Base-by-base conservation (phyloP, 2,797 vertebrate genomes). In the Tapera naevia region DNA sequence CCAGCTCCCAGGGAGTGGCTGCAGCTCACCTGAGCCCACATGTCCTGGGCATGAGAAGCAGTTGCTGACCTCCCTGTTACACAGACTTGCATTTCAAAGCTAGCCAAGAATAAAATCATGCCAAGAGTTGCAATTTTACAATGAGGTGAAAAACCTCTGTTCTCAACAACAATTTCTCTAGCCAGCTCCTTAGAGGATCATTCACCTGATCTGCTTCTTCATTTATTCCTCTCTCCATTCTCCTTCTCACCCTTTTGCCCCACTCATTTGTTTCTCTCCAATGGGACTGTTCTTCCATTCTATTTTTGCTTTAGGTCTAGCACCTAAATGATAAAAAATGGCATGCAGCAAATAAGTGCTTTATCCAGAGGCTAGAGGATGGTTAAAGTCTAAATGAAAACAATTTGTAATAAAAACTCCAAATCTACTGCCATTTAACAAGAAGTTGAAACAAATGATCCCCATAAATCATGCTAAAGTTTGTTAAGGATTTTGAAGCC, bases 351-450 rank as follows among this genome's bases (percentile, higher is more conserved):
- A 93, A 80, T 93, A 89, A 94, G 67, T 90, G 86, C 86, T 95
- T 96, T 95, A 96, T 90, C 95, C 92, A 96, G 97, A 95, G 95
- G 65, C 32, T 81, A 82, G 78, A 87, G 94, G 87, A 88, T 53
- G 2, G 73, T 86, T 92, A 91, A 93, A 94, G 65, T 91, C 72
- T 94, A 97, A 97, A 97, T 95, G 96, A 97, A 97, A 97, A 95
- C 95, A 96, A 96, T 97, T 96, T 91, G 90, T 97, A 97, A 97
- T 95, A 67, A 72, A 85, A 95, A 81, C 92, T 96, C 76, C 91
- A 95, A 96, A 97, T 94, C 94, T 96, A 73, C 81, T 94, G 76
- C 88, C 81, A 80, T 96, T 96, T 95, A 94, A 95, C 85, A 92
- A 91, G 92, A 91, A 95, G 80, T 91, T 92, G 81, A 95, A 94